Evolutionary conservation across 2,888 invertebrate genomes (phyloP), one percentile per base, ranked within the genome.

Genomic region (Drosophila mimetica): DNA sequence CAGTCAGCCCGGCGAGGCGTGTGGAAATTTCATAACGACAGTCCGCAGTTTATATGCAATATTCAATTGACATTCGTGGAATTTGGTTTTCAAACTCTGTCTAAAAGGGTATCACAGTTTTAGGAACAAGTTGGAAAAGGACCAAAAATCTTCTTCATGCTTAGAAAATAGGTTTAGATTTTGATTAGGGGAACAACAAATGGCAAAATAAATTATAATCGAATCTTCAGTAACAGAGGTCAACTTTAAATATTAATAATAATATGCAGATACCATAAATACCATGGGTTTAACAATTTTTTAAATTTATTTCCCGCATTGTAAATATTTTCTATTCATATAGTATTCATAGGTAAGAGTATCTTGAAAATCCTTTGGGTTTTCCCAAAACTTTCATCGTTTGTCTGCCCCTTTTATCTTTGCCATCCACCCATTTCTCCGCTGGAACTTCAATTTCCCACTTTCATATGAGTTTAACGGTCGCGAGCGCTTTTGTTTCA

Each of bases 1-100:
- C 79, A 64, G 74, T 52, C 84, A 71, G 73, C 54, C 75, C 67
- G 75, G 79, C 60, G 83, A 67, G 64, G 71, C 86, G 88, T 88
- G 88, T 69, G 74, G 78, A 86, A 88, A 84, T 84, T 86, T 84
- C 88, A 84, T 88, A 84, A 86, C 85, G 85, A 71, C 48, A 67
- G 63, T 36, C 42, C 51, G 36, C 71, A 58, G 66, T 81, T 76
- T 79, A 82, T 87, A 76, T 87, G 77, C 85, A 79, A 88, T 88
- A 87, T 87, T 86, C 85, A 86, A 89, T 86, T 88, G 85, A 86
- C 86, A 86, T 89, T 86, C 86, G 67, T 36, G 67, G 67, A 64
- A 53, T 67, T 66, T 20, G 30, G 16, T 42, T 65, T 51, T 22
- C 36, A n/a, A 25, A 8, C 18, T 44, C 5, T n/a, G 9, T 4